These are phyloP conservation scores for Dichetophora obliterata DNA, from an alignment of 2,888 invertebrate genomes.

Conservation along the genomic window DNA sequence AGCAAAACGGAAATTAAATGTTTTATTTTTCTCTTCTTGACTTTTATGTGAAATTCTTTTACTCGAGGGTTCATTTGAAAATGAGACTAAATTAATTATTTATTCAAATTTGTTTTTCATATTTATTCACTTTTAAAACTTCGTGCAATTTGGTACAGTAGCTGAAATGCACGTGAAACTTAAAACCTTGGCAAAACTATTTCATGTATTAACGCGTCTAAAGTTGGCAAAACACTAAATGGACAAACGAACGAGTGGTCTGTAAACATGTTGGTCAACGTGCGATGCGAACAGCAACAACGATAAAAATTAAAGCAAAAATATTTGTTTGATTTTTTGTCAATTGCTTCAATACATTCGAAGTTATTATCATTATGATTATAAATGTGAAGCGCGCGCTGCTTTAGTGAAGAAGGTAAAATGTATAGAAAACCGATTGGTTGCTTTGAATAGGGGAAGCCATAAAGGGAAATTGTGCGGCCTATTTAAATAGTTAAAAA, in stretches of 20 bases:
- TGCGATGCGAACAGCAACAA: conserved; percentile 20
- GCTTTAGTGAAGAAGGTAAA: background rate
- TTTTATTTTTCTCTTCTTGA: background rate
- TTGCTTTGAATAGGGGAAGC: background rate
- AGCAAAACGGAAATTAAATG: background rate
- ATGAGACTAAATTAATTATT: background rate
- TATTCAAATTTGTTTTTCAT: background rate
- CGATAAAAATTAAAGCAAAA: conserved; percentile 8
- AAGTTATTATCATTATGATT: background rate
- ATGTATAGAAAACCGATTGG: background rate
- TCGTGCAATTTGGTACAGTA: background rate
- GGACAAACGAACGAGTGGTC: background rate
- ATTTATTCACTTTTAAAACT: background rate
- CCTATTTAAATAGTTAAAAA: no score
- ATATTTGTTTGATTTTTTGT: conserved; percentile 14
- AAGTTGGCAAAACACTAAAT: conserved; percentile 37
- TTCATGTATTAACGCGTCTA: conserved; percentile 18
- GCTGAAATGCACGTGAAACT: background rate
- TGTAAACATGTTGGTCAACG: conserved; percentile 21
- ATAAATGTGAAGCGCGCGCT: background rate
- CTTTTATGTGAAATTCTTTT: background rate
- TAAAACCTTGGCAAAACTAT: conserved; percentile 10
- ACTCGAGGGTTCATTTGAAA: background rate
- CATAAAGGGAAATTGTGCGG: background rate
- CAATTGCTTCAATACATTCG: background rate